Evolutionary conservation across 2,888 invertebrate species (phyloP).

Genomic region (Eupithecia inturbata): DNA sequence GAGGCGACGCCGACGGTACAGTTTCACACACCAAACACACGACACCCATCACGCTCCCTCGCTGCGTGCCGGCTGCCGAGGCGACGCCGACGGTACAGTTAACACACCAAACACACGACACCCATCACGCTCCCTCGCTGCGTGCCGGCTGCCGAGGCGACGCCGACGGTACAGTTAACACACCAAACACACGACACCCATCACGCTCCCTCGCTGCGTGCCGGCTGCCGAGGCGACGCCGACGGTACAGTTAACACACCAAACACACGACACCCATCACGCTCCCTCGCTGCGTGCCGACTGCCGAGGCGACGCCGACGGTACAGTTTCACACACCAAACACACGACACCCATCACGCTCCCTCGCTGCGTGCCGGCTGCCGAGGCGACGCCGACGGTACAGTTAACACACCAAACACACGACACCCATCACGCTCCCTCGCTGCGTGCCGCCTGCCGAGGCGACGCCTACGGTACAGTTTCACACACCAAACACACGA

Average conservation of each 20-base stretch:
- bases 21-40: conserved; percentile 14
- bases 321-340: conserved; percentile 8
- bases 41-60: conserved; percentile 22
- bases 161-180: not conserved
- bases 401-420: conserved; percentile 12
- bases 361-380: not conserved
- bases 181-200: conserved; percentile 18
- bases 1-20: not conserved
- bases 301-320: not conserved
- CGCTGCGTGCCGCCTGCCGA: conserved; percentile 32
- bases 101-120: conserved; percentile 15
- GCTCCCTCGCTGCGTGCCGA: conserved; percentile 5
- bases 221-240: not conserved
- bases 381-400: not conserved
- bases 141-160: not conserved
- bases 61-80: not conserved
- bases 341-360: conserved; percentile 20
- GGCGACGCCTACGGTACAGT: conserved; percentile 40
- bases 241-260: conserved; percentile 5
- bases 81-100: not conserved
- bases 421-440: conserved; percentile 22
- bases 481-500: conserved; percentile 14
- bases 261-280: conserved; percentile 17
- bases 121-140: conserved; percentile 18
- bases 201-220: conserved; percentile 12